A percentile compares a stretch with the other conserved stretches of the same genome.
phyloP scores from a whole-genome alignment of 2,113 vertebrate species.

The Sturnus vulgaris region DNA sequence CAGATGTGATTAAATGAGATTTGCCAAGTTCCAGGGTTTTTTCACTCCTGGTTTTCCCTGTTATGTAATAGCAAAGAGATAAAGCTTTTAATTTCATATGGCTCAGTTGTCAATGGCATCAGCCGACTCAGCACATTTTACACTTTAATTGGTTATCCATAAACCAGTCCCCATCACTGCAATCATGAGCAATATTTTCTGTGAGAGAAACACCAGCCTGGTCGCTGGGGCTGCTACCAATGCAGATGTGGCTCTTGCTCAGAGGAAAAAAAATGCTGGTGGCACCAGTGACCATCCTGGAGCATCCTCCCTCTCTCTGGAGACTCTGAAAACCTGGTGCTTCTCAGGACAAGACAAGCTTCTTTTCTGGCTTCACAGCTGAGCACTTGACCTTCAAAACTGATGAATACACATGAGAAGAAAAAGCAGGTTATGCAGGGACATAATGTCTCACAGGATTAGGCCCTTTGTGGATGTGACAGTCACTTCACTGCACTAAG shows the following conservation, averaged over 20 bases:
- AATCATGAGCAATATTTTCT: neutral
- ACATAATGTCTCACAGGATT: neutral
- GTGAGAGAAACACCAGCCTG: neutral
- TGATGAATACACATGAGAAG: neutral
- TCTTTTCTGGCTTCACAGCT: neutral
- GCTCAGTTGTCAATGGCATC: slow-evolving; percentile 43
- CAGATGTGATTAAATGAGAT: slow-evolving; percentile 66
- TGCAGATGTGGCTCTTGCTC: neutral
- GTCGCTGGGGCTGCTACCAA: accelerated
- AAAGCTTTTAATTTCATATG: slow-evolving; percentile 48
- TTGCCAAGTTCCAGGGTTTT: slow-evolving; percentile 49
- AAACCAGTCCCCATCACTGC: neutral
- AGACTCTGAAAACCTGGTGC: neutral
- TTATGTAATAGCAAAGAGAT: slow-evolving; percentile 65
- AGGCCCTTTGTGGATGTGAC: neutral
- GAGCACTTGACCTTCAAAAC: neutral
- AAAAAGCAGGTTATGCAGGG: neutral
- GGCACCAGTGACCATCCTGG: neutral
- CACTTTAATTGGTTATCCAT: neutral
- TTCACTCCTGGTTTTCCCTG: slow-evolving; percentile 32
- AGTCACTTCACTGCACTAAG: neutral
- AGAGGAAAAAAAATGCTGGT: neutral
- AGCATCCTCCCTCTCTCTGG: neutral
- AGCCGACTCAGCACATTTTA: slow-evolving; percentile 16
- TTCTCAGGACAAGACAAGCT: neutral